Evolutionary conservation across 1,140 invertebrate genomes (phyloP).

Genomic region (Aphelinus certus): DNA sequence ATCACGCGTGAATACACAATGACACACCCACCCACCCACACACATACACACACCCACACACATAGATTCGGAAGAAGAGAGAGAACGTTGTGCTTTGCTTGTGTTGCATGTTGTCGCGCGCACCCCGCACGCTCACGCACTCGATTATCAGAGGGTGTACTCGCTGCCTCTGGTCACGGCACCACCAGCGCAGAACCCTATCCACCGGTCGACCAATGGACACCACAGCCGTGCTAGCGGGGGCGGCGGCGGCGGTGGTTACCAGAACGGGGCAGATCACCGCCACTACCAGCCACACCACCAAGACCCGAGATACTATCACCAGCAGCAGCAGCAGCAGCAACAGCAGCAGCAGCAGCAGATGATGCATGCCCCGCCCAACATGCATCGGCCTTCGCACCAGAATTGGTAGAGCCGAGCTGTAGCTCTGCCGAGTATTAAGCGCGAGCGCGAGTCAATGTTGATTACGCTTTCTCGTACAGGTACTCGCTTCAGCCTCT

Average conservation of each 20-base stretch:
- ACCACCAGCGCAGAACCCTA: slow-evolving; percentile 61
- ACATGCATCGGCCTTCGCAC: slow-evolving; percentile 61
- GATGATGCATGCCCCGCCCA: slow-evolving; percentile 58
- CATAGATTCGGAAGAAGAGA: not conserved
- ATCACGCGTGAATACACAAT: too few species aligned
- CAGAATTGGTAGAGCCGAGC: slow-evolving; percentile 58
- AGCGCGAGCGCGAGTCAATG: slow-evolving; percentile 41
- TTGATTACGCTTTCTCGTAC: slow-evolving; percentile 39
- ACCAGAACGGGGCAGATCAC: slow-evolving; percentile 45
- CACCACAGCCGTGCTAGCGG: slow-evolving; percentile 38
- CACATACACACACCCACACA: too few species aligned
- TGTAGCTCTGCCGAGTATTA: slow-evolving; percentile 51
- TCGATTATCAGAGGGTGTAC: slow-evolving; percentile 64
- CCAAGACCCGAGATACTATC: not conserved
- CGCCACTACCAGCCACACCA: slow-evolving; percentile 44
- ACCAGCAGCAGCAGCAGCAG: slow-evolving; percentile 17
- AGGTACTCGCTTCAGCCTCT: slow-evolving; percentile 36
- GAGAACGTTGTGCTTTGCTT: slow-evolving; percentile 62
- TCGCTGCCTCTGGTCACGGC: slow-evolving; percentile 66
- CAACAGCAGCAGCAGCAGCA: slow-evolving; percentile 51
- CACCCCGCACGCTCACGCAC: slow-evolving; percentile 47
- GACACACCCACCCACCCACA: too few species aligned
- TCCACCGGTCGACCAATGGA: slow-evolving; percentile 44
- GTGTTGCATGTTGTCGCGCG: slow-evolving; percentile 62
- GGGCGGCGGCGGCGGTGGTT: slow-evolving; percentile 25